Conservation (phyloP, 2,113 vertebrate genomes). For the Zapornia atra region DNA sequence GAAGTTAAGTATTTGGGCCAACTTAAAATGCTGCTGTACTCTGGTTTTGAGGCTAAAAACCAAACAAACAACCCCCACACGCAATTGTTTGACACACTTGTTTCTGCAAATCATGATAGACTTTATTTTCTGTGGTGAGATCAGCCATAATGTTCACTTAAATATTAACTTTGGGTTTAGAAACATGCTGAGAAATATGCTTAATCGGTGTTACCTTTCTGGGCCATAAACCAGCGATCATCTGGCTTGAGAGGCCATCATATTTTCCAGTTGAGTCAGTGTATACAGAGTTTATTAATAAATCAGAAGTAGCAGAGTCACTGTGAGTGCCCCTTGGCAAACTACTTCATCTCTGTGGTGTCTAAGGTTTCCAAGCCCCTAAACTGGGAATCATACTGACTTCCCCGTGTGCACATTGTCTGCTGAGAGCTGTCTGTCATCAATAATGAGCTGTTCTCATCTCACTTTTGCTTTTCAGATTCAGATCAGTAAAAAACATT, state of each 20-base stretch:
- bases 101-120: background rate
- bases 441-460: background rate
- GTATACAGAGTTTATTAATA: background rate
- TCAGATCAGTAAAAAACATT: background rate
- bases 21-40: constrained; percentile 23
- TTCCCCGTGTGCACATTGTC: background rate
- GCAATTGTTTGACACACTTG: background rate
- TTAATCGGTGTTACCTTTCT: background rate
- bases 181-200: background rate
- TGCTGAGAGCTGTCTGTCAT: background rate
- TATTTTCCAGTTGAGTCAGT: constrained; percentile 29
- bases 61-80: background rate
- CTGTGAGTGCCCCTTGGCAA: constrained; percentile 31
- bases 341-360: background rate
- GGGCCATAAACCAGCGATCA: background rate
- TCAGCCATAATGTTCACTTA: background rate
- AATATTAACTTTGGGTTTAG: background rate
- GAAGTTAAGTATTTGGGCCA: background rate
- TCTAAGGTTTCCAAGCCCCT: constrained; percentile 35
- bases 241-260: background rate
- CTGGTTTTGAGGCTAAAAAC: background rate
- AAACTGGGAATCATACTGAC: background rate
- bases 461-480: background rate
- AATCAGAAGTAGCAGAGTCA: constrained; percentile 18
- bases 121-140: background rate